Percentiles rank a stretch among this genome's conserved stretches.
Conservation (phyloP, 1,140 invertebrate genomes). For the Copidosoma floridanum region DNA sequence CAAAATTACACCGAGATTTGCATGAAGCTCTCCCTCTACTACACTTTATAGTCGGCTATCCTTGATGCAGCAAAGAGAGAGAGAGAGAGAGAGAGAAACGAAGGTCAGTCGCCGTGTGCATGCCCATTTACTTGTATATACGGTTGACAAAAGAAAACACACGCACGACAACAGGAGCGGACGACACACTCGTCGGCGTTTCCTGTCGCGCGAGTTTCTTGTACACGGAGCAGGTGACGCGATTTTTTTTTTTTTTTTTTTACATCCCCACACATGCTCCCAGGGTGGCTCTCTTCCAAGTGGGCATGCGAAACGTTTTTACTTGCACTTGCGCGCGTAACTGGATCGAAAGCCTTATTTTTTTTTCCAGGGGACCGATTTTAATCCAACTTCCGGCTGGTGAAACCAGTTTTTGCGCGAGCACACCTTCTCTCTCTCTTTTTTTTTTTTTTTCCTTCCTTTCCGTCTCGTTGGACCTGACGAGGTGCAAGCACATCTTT, state of each 20-base stretch:
- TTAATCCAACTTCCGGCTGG: conserved; percentile 13
- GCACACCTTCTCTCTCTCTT: background rate
- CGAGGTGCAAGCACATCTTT: too few relatives aligned
- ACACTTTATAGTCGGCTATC: too few relatives aligned
- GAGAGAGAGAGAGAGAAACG: background rate
- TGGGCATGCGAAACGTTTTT: conserved; percentile 3
- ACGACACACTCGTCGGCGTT: too few relatives aligned
- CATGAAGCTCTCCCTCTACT: too few relatives aligned
- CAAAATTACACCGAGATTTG: background rate
- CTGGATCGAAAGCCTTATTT: conserved; percentile 11
- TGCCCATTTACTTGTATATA: too few relatives aligned
- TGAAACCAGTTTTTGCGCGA: conserved; percentile 22
- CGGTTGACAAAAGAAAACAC: conserved; percentile 16
- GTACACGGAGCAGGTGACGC: background rate
- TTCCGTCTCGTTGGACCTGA: too few relatives aligned
- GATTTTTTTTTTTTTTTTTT: conserved; percentile 11
- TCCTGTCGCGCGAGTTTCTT: conserved; percentile 8
- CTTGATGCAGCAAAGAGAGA: too few relatives aligned
- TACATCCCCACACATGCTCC: background rate
- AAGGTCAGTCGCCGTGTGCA: conserved; percentile 9
- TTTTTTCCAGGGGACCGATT: conserved; percentile 4
- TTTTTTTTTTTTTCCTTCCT: too few relatives aligned
- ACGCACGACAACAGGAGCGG: too few relatives aligned
- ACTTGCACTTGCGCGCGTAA: background rate
- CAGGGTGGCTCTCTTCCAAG: background rate